Conservation (phyloP, 2,113 vertebrate genomes). For the Elaphurus davidianus region DNA sequence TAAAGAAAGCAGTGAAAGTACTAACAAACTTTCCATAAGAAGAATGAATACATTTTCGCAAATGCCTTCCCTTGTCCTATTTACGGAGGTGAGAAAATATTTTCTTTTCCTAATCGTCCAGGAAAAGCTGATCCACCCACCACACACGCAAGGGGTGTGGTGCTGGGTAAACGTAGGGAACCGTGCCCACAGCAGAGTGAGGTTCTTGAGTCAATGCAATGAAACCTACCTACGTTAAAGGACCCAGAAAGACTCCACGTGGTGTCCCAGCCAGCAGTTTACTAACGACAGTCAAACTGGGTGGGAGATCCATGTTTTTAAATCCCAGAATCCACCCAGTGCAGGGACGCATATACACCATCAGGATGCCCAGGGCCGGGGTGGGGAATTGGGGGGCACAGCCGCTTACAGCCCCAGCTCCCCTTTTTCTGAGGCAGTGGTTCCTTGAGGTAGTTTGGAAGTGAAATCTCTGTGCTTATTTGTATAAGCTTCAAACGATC, state of each 20-base stretch:
- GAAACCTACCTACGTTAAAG: not conserved
- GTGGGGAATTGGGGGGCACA: accelerated
- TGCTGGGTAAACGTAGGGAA: not conserved
- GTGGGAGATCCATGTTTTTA: not conserved
- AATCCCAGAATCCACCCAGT: not conserved
- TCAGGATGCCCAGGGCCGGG: accelerated
- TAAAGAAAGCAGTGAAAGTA: not conserved
- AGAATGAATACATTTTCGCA: not conserved
- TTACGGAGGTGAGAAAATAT: not conserved
- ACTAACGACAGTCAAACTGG: not conserved
- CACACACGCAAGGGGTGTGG: accelerated
- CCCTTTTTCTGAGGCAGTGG: not conserved
- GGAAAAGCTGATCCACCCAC: not conserved
- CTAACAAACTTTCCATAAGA: not conserved
- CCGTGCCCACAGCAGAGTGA: accelerated
- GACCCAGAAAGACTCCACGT: not conserved
- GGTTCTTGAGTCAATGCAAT: not conserved
- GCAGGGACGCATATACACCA: not conserved
- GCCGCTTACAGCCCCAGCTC: not conserved
- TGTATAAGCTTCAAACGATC: not conserved
- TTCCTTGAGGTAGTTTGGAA: not conserved
- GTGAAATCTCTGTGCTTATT: not conserved
- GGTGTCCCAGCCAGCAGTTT: not conserved
- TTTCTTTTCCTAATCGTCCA: not conserved
- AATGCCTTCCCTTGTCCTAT: not conserved